Evolutionary conservation across 2,113 vertebrate species (phyloP), one percentile per base, ranked within the genome.

Genomic region (Tautogolabrus adspersus): DNA sequence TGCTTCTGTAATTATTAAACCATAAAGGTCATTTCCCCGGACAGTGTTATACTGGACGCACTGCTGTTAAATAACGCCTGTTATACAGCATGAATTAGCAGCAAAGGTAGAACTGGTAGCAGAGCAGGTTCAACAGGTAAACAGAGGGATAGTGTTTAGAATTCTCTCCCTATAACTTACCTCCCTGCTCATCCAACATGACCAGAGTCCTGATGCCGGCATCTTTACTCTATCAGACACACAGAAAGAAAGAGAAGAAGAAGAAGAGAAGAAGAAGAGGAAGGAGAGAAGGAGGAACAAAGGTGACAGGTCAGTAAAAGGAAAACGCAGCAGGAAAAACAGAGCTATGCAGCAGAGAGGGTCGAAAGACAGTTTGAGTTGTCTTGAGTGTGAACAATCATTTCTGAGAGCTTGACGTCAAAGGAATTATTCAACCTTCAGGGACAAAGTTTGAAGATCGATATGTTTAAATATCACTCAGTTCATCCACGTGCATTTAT

Each of bases 131-230:
- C 15, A 82, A 83, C 59, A 73, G 57, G 10, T 40, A 62, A 46
- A 62, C 57, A 68, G 37, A 70, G 46, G 67, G 22, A 47, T n/a
- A n/a, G n/a, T n/a, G n/a, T n/a, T n/a, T 5, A 34, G 54, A 38
- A 40, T 60, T 67, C 61, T 81, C 49, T 83, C 72, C 68, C 72
- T 66, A 23, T 51, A 62, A 96, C 97, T 98, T 97, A 99, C 98
- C 98, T 97, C 98, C 98, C 96, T 99, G 98, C 92, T 99, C 97
- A 95, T 99, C 97, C 97, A 99, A 95, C 98, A 99, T 99, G 94
- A 99, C 98, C 96, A 99, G 95, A 95, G 98, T 99, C 94, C 97
- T 98, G 97, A 99, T 99, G 92, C 98, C 98, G 90, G 98, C 98
- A 98, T 99, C 98, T 97, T 99, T 99, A 95, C 98, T 99, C 98